phyloP scores from a whole-genome alignment of 2,113 vertebrate genomes.

The Oxygymnocypris stewartii region DNA sequence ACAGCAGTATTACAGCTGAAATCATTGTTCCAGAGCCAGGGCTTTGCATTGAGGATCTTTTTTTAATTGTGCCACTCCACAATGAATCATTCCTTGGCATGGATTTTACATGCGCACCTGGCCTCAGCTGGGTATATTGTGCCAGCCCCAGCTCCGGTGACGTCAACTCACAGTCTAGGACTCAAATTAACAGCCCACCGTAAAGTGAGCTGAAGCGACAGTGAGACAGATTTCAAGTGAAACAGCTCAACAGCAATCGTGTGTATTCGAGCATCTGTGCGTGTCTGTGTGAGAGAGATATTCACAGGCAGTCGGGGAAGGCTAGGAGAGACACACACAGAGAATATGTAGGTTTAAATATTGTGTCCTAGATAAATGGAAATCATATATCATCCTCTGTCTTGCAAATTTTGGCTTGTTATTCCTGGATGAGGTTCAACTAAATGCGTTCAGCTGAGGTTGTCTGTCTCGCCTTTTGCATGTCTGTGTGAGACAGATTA shows the following conservation, averaged over 20 bases:
- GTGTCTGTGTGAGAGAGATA: constrained; percentile 13
- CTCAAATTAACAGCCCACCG: constrained; percentile 36
- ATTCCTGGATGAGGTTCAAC: constrained; percentile 10
- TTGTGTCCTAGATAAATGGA: constrained; percentile 55
- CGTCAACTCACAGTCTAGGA: constrained; percentile 43
- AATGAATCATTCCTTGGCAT: constrained; percentile 53
- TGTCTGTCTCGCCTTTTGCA: neutral
- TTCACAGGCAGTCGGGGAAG: neutral
- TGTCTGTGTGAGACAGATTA: neutral
- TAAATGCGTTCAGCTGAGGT: neutral
- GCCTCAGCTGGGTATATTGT: constrained; percentile 36
- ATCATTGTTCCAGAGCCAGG: constrained; percentile 11
- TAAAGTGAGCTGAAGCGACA: constrained; percentile 34
- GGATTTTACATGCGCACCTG: constrained; percentile 43
- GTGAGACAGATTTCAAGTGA: constrained; percentile 44
- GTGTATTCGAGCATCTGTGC: constrained; percentile 24
- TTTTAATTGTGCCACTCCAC: constrained; percentile 29
- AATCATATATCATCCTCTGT: constrained; percentile 34
- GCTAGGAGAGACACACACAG: neutral
- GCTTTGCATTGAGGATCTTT: neutral
- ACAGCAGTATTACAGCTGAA: constrained; percentile 25
- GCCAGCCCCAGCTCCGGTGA: constrained; percentile 48
- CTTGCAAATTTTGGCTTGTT: constrained; percentile 16
- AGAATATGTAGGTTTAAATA: constrained; percentile 8
- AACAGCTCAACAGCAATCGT: constrained; percentile 13